Percentiles rank a stretch among this genome's conserved stretches.
Evolutionary conservation across 1,140 invertebrate genomes (phyloP).

Genomic region (Platorchestia sp.): DNA sequence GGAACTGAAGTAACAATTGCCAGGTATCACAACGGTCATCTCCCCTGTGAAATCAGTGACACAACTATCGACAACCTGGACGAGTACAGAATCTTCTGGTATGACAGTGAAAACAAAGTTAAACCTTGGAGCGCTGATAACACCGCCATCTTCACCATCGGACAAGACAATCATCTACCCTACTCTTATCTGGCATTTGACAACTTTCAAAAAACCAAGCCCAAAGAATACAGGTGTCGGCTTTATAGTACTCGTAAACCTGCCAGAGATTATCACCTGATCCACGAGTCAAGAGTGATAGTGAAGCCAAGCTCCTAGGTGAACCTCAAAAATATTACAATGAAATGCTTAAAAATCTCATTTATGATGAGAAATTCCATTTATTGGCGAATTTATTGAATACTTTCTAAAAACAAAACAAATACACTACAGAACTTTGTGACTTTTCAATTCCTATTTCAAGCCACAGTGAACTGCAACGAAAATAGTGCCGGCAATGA

Average conservation of each 20-base stretch:
- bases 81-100: neutral
- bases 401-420: neutral
- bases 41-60: neutral
- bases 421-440: neutral
- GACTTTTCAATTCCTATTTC: too few relatives aligned
- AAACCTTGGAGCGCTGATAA: neutral
- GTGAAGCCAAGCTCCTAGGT: neutral
- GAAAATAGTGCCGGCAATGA: too few relatives aligned
- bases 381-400: neutral
- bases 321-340: neutral
- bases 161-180: neutral
- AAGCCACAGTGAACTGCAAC: too few relatives aligned
- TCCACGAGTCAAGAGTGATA: neutral
- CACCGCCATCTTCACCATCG: neutral
- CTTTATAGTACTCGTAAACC: too few relatives aligned
- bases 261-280: neutral
- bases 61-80: neutral
- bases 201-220: neutral
- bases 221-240: neutral
- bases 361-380: neutral
- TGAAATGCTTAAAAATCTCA: neutral
- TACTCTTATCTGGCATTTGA: slow-evolving; percentile 7
- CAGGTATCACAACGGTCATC: neutral
- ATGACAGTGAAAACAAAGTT: neutral
- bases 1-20: neutral